phyloP scores from a whole-genome alignment of 2,888 invertebrate genomes.

The Uloborus plumipes region DNA sequence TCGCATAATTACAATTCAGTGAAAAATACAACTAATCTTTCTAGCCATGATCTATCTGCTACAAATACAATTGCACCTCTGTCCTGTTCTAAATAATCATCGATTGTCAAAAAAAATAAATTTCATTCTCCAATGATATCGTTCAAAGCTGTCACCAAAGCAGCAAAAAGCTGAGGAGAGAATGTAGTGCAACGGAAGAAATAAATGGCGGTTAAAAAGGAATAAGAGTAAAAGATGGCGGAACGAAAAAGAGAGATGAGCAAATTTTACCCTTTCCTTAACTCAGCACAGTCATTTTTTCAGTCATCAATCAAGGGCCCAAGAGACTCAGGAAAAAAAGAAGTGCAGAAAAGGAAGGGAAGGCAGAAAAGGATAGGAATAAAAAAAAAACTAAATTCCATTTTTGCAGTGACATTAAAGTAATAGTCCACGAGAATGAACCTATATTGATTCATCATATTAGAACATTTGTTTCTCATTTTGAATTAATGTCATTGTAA shows the following conservation, averaged over 20 bases:
- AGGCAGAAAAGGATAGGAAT: no score
- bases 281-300: conserved; percentile 12
- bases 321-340: not conserved
- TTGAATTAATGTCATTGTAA: not conserved
- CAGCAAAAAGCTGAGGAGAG: not conserved
- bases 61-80: no score
- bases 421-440: not conserved
- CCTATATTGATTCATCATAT: not conserved
- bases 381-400: conserved; percentile 7
- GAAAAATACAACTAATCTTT: no score
- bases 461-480: not conserved
- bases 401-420: conserved; percentile 1
- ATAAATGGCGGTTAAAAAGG: not conserved
- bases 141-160: conserved; percentile 2
- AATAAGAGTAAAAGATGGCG: not conserved
- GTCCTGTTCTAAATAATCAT: no score
- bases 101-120: conserved; percentile 2
- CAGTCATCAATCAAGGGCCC: conserved; percentile 7
- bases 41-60: no score
- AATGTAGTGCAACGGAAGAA: not conserved
- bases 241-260: not conserved
- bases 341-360: no score
- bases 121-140: conserved; percentile 1
- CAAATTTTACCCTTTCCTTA: not conserved
- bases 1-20: no score